These are phyloP conservation scores for Pantherophis alleghaniensis DNA, from an alignment of 2,797 vertebrate species.

Conservation along the genomic window DNA sequence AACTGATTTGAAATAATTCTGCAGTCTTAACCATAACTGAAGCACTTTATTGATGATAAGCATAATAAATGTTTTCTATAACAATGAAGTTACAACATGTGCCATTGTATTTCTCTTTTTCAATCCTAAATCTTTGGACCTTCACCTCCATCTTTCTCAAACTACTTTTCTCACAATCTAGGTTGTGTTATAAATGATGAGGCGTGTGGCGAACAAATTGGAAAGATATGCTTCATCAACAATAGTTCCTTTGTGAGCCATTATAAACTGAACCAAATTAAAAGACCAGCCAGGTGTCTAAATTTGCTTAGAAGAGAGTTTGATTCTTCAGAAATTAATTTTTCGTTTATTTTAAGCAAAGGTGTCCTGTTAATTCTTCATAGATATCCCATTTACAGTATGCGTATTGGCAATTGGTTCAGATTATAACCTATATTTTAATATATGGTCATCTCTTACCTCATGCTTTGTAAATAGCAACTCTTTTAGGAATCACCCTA, in stretches of 20 bases:
- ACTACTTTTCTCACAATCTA: neutral
- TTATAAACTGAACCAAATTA: conserved; percentile 16
- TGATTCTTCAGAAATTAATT: conserved; percentile 4
- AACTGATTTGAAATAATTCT: neutral
- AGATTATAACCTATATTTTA: conserved; percentile 2
- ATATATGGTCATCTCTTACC: neutral
- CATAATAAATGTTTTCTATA: neutral
- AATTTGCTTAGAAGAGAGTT: neutral
- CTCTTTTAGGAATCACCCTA: neutral
- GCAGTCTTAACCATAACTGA: neutral
- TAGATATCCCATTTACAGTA: neutral
- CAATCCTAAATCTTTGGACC: neutral
- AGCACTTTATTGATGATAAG: neutral
- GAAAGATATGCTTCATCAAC: conserved; percentile 13
- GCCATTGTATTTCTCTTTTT: neutral
- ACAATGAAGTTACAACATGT: neutral
- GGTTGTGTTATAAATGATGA: neutral
- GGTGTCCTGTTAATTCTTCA: neutral
- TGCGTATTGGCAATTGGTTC: neutral
- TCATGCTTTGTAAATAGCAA: neutral
- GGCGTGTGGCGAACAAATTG: neutral
- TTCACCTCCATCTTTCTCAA: neutral
- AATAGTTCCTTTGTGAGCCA: conserved; percentile 17
- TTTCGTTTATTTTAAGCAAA: neutral
- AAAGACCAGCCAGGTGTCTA: neutral